Evolutionary conservation across 2,888 invertebrate genomes (phyloP).

Genomic region (Apomyelois bistriatella): DNA sequence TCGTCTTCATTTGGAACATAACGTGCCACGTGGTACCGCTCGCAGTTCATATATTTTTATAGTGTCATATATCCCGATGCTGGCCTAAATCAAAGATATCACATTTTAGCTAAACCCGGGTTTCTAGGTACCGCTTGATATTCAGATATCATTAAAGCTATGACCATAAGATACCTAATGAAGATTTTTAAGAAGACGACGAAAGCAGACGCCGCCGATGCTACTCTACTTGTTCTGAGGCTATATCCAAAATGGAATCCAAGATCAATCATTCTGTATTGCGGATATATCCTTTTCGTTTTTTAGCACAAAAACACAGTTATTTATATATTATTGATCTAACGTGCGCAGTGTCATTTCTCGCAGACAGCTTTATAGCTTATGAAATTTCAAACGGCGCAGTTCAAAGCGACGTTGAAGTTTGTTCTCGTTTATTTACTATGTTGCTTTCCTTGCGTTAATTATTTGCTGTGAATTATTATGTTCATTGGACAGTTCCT

Average conservation of each 20-base stretch:
- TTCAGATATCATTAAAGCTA: too few species aligned
- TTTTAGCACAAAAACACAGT: constrained; percentile 10
- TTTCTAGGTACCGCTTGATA: too few species aligned
- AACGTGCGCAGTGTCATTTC: constrained; percentile 25
- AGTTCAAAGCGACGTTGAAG: constrained; percentile 44
- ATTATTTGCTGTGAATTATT: constrained; percentile 20
- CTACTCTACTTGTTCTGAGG: neutral
- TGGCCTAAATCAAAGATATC: too few species aligned
- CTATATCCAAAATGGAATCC: neutral
- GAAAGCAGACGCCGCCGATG: too few species aligned
- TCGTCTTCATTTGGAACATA: neutral
- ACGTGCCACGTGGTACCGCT: too few species aligned
- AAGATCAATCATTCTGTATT: constrained; percentile 13
- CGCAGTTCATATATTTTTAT: too few species aligned
- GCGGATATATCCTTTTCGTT: constrained; percentile 11
- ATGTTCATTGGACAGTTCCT: neutral
- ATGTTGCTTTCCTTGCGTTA: constrained; percentile 25
- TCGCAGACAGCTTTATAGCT: constrained; percentile 43
- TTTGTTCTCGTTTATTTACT: constrained; percentile 33
- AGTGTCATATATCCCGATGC: too few species aligned
- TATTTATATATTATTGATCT: constrained; percentile 15
- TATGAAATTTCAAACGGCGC: constrained; percentile 41
- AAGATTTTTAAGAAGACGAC: too few species aligned
- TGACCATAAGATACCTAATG: too few species aligned
- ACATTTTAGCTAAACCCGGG: too few species aligned